These are phyloP conservation scores for Eulemur albifrons DNA, from an alignment of 2,797 vertebrate species.

Conservation along the genomic window DNA sequence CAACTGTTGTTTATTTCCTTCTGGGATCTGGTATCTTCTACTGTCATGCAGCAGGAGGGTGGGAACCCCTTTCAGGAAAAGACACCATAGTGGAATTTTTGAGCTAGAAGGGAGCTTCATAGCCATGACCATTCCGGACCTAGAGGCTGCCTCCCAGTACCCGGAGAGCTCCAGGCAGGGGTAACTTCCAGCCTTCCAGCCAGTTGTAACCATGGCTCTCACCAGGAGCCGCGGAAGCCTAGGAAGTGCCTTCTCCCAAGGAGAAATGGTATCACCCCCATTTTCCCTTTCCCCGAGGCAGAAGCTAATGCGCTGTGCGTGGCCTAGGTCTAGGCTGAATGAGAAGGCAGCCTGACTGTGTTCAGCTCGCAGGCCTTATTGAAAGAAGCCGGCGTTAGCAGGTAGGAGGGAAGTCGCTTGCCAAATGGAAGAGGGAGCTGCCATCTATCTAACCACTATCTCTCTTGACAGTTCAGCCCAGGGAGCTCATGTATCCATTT, in stretches of 20 bases:
- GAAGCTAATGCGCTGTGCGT: background rate
- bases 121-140: background rate
- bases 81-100: background rate
- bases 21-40: background rate
- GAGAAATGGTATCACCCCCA: background rate
- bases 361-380: background rate
- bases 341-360: background rate
- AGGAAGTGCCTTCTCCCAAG: background rate
- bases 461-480: slow-evolving; percentile 86
- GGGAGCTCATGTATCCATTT: slow-evolving; percentile 93
- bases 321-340: background rate
- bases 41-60: background rate
- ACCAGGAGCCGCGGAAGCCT: background rate
- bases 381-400: background rate
- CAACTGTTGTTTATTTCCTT: background rate
- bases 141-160: background rate
- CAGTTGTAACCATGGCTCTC: background rate
- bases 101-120: background rate
- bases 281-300: background rate
- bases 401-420: background rate
- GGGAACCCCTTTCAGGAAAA: slow-evolving; percentile 6
- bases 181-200: no score
- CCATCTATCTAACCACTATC: slow-evolving; percentile 18
- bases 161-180: background rate
- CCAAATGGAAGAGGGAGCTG: background rate